A percentile compares a stretch with the other conserved stretches of the same genome.
phyloP scores from a whole-genome alignment of 1,140 invertebrate genomes.

The Acromyrmex charruanus region DNA sequence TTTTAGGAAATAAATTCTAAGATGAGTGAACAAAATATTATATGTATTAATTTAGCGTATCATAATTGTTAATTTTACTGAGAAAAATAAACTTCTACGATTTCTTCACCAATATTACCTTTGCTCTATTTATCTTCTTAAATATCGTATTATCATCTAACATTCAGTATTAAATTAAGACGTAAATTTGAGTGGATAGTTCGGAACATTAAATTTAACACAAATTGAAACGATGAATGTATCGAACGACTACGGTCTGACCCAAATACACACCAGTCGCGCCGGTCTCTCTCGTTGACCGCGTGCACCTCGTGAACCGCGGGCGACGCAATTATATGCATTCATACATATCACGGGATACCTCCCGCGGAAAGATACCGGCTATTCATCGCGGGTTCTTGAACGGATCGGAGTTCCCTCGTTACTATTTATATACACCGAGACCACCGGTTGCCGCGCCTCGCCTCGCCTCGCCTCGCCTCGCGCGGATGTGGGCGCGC shows the following conservation, averaged over 20 bases:
- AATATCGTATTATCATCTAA: no score
- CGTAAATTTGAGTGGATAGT: no score
- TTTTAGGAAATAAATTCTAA: no score
- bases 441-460: neutral
- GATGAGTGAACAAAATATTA: no score
- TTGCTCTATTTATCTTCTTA: no score
- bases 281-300: slow-evolving; percentile 25
- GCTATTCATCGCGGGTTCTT: slow-evolving; percentile 4
- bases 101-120: no score
- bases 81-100: no score
- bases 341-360: neutral
- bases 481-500: slow-evolving; percentile 23
- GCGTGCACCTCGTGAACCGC: slow-evolving; percentile 43
- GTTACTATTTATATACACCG: slow-evolving; percentile 2
- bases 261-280: neutral
- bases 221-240: no score
- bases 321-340: slow-evolving; percentile 13
- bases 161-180: no score
- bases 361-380: neutral
- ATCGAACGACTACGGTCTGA: neutral
- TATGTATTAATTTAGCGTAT: no score
- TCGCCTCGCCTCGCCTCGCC: neutral
- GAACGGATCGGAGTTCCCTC: slow-evolving; percentile 11
- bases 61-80: no score
- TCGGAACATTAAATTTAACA: no score